Evolutionary conservation across 2,888 invertebrate species (phyloP).

Genomic region (Branchellion lobata): DNA sequence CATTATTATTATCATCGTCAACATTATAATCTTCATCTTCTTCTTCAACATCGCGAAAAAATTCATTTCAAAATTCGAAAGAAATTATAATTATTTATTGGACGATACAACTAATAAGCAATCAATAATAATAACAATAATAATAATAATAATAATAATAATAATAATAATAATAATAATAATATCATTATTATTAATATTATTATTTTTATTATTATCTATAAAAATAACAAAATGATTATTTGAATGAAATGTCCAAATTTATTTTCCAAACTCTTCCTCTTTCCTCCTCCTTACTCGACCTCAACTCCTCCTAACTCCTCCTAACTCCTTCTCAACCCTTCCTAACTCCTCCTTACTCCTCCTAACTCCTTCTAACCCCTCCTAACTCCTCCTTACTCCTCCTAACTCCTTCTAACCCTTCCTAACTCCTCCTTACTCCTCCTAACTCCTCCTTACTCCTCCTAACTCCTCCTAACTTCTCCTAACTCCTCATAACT

Average conservation of each 20-base stretch:
- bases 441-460: not conserved
- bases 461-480: no score
- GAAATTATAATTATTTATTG: no score
- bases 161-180: not conserved
- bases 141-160: constrained; percentile 20
- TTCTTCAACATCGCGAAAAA: no score
- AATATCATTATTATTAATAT: not conserved
- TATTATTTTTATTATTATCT: not conserved
- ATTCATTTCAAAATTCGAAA: no score
- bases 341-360: constrained; percentile 35
- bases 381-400: not conserved
- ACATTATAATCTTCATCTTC: no score
- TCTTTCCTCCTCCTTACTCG: not conserved
- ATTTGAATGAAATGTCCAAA: not conserved
- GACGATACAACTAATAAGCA: not conserved
- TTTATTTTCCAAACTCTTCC: not conserved
- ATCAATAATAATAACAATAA: constrained; percentile 5
- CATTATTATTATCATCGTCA: no score
- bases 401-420: constrained; percentile 14
- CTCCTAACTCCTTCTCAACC: constrained; percentile 16
- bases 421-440: constrained; percentile 60
- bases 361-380: constrained; percentile 14
- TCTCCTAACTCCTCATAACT: no score
- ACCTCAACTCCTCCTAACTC: not conserved
- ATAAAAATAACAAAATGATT: not conserved